These are phyloP conservation scores for Equus quagga DNA, from an alignment of 2,113 vertebrate species.

Conservation along the genomic window DNA sequence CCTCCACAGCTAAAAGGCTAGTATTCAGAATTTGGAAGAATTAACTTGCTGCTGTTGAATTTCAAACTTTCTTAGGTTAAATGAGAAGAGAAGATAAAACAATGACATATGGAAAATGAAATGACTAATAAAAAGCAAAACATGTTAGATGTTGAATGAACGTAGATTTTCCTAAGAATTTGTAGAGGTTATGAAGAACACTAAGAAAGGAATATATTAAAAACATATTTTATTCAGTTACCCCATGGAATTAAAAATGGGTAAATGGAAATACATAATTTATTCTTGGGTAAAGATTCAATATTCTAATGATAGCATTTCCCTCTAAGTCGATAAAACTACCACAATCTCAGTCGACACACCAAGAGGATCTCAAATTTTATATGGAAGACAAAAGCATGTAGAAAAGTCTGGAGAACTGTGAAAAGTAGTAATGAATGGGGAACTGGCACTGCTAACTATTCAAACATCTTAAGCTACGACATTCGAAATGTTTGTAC, in stretches of 20 bases:
- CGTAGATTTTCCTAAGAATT: background rate
- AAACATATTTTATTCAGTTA: background rate
- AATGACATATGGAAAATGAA: background rate
- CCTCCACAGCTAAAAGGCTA: background rate
- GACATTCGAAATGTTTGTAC: background rate
- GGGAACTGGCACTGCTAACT: background rate
- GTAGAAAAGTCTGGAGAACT: background rate
- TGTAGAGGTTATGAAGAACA: conserved; percentile 14
- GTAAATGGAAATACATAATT: background rate
- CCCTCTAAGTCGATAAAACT: background rate
- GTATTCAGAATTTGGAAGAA: background rate
- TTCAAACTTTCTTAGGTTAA: conserved; percentile 39
- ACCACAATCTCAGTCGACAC: background rate
- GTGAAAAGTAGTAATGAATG: background rate
- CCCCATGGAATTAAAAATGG: background rate
- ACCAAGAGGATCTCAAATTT: background rate
- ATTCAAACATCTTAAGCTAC: background rate
- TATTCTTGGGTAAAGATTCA: background rate
- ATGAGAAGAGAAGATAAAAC: conserved; percentile 18
- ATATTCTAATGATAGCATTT: background rate
- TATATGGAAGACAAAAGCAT: background rate
- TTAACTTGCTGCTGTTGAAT: background rate
- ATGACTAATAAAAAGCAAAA: conserved; percentile 34
- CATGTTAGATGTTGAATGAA: background rate
- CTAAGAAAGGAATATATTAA: background rate